Evolutionary conservation across 2,888 invertebrate species (phyloP), one percentile per base, ranked within the genome.

Genomic region (Ormyrus pomaceus): DNA sequence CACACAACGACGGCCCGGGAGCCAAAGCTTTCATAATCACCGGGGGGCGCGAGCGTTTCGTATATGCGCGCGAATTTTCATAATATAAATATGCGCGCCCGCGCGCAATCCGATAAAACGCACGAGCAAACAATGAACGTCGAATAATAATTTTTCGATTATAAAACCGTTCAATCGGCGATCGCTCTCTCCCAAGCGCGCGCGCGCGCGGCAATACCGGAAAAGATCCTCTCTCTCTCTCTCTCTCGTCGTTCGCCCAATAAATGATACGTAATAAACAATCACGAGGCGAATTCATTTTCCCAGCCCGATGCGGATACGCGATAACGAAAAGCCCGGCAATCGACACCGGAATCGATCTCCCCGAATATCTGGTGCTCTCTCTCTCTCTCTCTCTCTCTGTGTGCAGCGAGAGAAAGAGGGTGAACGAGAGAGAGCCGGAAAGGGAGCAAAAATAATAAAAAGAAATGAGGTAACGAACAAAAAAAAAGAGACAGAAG

Each of bases 291-390:
- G 66, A 77, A 77, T 80, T 80, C 70, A 45, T 80, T 72, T 72
- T 62, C 13, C 10, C 61, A 11, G 5, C 45, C 8, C 73, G 81
- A 81, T 75, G 66, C 45, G 11, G 53, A 53, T 48, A 13, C 19
- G 70, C 64, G 73, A 81, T 77, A 81, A 77, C 73, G 78, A 71
- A 69, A 58, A 78, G 69, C 55, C 61, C 50, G 61, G 69, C 69
- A 70, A 77, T 66, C 70, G 75, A 72, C 65, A 74, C 74, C 68
- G 78, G 45, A 80, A 80, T 77, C 77, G 73, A 72, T 77, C 71
- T 10, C 7, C 50, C 62, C 5, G 46, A 48, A 6, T 62, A 65
- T 61, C n/a, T 4, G 45, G 5, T 1, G 1, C 61, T 19, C 53
- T 69, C 70, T 56, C 34, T 53, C 13, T 19, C 0, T 19, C 19